These are phyloP conservation scores for Dolichoris vasculosae DNA, from an alignment of 1,140 invertebrate species.

Conservation along the genomic window DNA sequence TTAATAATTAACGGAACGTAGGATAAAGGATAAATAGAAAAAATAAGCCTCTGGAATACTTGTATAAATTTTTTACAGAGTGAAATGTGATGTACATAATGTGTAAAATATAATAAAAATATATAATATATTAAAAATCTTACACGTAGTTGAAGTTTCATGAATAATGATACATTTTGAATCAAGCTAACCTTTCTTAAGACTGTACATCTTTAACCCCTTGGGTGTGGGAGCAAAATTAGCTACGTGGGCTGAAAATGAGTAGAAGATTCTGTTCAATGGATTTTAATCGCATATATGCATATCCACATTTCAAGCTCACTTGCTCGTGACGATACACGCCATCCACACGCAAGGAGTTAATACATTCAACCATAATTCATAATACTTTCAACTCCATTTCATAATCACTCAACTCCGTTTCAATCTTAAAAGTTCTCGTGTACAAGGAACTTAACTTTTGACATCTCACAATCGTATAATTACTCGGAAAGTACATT, in stretches of 20 bases:
- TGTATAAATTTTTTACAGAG: slow-evolving; percentile 15
- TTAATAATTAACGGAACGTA: neutral
- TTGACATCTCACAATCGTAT: slow-evolving; percentile 25
- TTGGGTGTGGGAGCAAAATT: slow-evolving; percentile 55
- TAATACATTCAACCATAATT: slow-evolving; percentile 52
- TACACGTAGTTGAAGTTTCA: slow-evolving; percentile 50
- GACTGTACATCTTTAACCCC: slow-evolving; percentile 52
- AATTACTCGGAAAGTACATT: slow-evolving; percentile 5
- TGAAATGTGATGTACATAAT: slow-evolving; percentile 5
- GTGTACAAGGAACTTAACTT: neutral
- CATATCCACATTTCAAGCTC: slow-evolving; percentile 54
- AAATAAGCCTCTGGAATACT: slow-evolving; percentile 1
- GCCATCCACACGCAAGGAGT: slow-evolving; percentile 55
- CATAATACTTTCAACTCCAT: slow-evolving; percentile 46
- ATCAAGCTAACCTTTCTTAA: slow-evolving; percentile 51
- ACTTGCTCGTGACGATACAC: slow-evolving; percentile 52
- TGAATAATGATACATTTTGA: slow-evolving; percentile 48
- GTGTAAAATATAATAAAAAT: slow-evolving; percentile 36
- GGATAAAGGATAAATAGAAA: too few relatives aligned
- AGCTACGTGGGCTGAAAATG: slow-evolving; percentile 48
- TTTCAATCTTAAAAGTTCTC: slow-evolving; percentile 19
- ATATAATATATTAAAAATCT: slow-evolving; percentile 49
- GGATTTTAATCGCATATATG: slow-evolving; percentile 45
- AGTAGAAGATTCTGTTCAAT: slow-evolving; percentile 53
- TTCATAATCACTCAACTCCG: slow-evolving; percentile 43